Evolutionary conservation across 2,113 vertebrate genomes (phyloP), one percentile per base, ranked within the genome.

Genomic region (Apodemus speciosus): DNA sequence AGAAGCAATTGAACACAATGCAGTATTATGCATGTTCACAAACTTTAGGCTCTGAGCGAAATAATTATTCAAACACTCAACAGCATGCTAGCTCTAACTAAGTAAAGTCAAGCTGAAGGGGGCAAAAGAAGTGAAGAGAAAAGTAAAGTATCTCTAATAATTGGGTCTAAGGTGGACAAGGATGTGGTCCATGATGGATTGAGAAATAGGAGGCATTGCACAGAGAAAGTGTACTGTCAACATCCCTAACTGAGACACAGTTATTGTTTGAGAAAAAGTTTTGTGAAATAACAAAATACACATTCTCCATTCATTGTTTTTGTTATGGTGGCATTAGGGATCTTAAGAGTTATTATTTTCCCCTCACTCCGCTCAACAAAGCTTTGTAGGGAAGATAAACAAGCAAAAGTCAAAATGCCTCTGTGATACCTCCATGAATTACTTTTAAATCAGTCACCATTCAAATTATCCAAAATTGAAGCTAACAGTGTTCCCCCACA

Each of bases 381-480:
- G 23, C 56, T 56, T 90, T 69, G 51, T 38, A 88, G 64, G 38
- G 72, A 94, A 86, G 64, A 96, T 38, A 83, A 95, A 90, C 62
- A 32, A 53, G 62, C 56, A 69, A 79, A 23, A 35, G 62, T 9
- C 85, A 66, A 30, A 68, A 80, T 1, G 46, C 68, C 21, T 79
- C 73, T 86, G 64, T 75, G 83, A 89, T 79, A 16, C 46, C 40
- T 77, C 79, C 68, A 35, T 77, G 79, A 79, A 84, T 90, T 46
- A 90, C 56, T 69, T 84, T 81, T 21, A 38, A 71, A 85, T 27
- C 53, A 92, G 85, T 80, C 83, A 68, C 77, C 77, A 79, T 93
- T 93, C 87, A 96, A 89, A 96, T 51, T 75, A 83, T 49, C 80
- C 64, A 69, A 92, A 92, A 95, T 46, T 79, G 91, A 96, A 94